Evolutionary conservation across 2,113 vertebrate species (phyloP), one percentile per base, ranked within the genome.

Genomic region (Corydoras sp.): DNA sequence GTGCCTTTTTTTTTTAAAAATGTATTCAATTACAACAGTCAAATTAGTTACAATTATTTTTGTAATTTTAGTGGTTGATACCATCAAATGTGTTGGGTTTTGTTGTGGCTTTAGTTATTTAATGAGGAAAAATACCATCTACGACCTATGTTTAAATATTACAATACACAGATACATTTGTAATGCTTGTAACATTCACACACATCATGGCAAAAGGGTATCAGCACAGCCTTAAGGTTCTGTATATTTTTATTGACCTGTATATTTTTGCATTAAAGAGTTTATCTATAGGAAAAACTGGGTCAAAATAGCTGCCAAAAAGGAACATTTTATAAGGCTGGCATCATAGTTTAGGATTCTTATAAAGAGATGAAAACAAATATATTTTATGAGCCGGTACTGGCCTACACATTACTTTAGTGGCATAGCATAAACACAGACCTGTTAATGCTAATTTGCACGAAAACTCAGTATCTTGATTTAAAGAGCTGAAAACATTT

Each of bases 351-450:
- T 81, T 76, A 79, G 65, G 73, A 77, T 81, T 73, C 67, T 74
- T 58, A 66, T 80, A 84, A 84, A 88, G 69, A 81, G 79, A 83
- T 78, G 72, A 82, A 84, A 85, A 85, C 79, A 85, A 82, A 81
- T 80, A 66, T 74, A 29, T 76, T 73, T 79, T 73, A 66, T 62
- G 31, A 65, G 76, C 71, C 29, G 50, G 24, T 60, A 18, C 58
- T 60, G 69, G 61, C 72, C 72, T 67, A 69, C 71, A 56, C 61
- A 68, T 66, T 62, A 54, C 60, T 77, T 79, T 51, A 64, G 60
- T 71, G 71, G 58, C 63, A 50, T 67, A 58, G 72, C 72, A 69
- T 73, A 75, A 75, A 74, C 62, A 75, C 69, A 15, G 51, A 1
- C 59, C 50, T 76, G 68, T 77, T 79, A 76, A 75, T 75, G 65